A percentile compares a stretch with the other conserved stretches of the same genome.
Evolutionary conservation across 2,797 vertebrate species (phyloP).

Genomic region (Pristis pectinata): DNA sequence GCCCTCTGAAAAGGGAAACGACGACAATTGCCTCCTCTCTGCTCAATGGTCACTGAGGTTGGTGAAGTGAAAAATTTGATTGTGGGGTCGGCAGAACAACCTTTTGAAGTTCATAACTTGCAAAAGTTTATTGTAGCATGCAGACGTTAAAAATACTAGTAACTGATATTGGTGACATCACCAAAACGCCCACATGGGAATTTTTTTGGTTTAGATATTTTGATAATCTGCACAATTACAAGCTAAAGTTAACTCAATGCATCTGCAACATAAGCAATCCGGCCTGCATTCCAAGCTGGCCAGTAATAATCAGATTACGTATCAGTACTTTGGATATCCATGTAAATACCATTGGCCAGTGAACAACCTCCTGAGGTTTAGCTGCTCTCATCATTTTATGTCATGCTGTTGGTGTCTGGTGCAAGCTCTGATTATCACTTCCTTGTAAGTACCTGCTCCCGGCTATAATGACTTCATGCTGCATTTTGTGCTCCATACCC

Average conservation of each 20-base stretch:
- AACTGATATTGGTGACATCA: slow-evolving; percentile 12
- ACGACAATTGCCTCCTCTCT: background rate
- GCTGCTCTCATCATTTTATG: background rate
- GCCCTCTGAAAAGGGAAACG: background rate
- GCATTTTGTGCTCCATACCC: background rate
- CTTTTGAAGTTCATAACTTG: slow-evolving; percentile 15
- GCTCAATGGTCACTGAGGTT: background rate
- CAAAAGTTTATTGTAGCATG: background rate
- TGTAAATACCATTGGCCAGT: background rate
- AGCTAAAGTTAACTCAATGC: background rate
- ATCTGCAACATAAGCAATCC: background rate
- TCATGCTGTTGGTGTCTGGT: background rate
- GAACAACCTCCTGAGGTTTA: background rate
- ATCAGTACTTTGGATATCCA: background rate
- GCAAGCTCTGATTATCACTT: background rate
- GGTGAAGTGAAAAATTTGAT: background rate
- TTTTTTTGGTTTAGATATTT: background rate
- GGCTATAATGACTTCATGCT: background rate
- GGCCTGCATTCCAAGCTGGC: background rate
- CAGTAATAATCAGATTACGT: background rate
- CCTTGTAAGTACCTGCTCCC: background rate
- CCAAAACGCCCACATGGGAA: background rate
- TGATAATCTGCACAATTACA: background rate
- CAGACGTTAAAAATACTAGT: background rate
- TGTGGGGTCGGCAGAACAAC: background rate